These are phyloP conservation scores for Physella acuta DNA, from an alignment of 1,140 invertebrate species.

Conservation along the genomic window DNA sequence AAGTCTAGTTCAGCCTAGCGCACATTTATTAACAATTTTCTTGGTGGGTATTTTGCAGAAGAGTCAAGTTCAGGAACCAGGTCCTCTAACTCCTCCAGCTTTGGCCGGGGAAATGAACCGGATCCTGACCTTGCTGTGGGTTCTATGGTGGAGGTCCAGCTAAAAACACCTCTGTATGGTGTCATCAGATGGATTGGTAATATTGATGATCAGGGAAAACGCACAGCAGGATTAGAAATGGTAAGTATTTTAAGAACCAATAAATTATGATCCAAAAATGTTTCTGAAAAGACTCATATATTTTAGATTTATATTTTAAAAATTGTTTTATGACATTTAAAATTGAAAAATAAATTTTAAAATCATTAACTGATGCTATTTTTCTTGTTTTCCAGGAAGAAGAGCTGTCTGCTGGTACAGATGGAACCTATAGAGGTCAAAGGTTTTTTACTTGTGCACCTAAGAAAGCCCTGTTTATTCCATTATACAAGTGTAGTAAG, in stretches of 20 bases:
- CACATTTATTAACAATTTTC: background rate
- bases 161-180: slow-evolving; percentile 64
- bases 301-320: too few relatives aligned
- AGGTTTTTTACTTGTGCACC: slow-evolving; percentile 74
- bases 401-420: slow-evolving; percentile 71
- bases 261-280: too few relatives aligned
- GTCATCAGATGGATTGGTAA: slow-evolving; percentile 86
- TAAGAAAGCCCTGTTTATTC: slow-evolving; percentile 76
- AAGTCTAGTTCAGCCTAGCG: too few relatives aligned
- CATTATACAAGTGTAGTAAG: slow-evolving; percentile 73
- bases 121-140: slow-evolving; percentile 59
- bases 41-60: background rate
- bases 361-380: too few relatives aligned
- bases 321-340: too few relatives aligned
- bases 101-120: slow-evolving; percentile 5
- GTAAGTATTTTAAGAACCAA: too few relatives aligned
- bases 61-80: background rate
- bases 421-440: slow-evolving; percentile 75
- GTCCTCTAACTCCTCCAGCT: background rate
- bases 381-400: slow-evolving; percentile 69
- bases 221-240: slow-evolving; percentile 72
- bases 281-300: too few relatives aligned
- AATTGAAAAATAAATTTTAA: too few relatives aligned
- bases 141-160: slow-evolving; percentile 61
- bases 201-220: slow-evolving; percentile 60